A percentile compares a stretch with the other conserved stretches of the same genome.
Evolutionary conservation across 2,888 invertebrate species (phyloP).

Genomic region (Hemistola chrysoprasaria): DNA sequence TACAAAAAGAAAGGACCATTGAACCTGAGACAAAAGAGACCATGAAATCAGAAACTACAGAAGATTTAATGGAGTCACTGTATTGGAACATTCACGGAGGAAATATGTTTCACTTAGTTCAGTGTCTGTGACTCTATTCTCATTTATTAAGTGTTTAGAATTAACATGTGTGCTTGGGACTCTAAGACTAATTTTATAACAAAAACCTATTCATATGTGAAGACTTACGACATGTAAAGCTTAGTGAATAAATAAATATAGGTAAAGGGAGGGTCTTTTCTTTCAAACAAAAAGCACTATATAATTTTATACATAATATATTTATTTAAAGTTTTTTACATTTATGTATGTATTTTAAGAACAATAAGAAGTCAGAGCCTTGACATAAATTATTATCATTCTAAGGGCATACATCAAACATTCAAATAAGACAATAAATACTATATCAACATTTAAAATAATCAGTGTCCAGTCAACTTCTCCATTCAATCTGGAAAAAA

Average conservation of each 20-base stretch:
- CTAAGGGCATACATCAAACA: constrained; percentile 43
- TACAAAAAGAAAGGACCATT: constrained; percentile 70
- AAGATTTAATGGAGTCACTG: constrained; percentile 79
- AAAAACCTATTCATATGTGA: constrained; percentile 25
- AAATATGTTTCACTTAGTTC: constrained; percentile 80
- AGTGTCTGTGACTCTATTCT: constrained; percentile 56
- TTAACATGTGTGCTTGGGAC: constrained; percentile 46
- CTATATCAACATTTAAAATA: constrained; percentile 28
- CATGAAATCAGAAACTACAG: constrained; percentile 67
- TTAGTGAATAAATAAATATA: constrained; percentile 63
- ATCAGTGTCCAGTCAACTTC: constrained; percentile 41
- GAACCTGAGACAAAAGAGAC: constrained; percentile 77
- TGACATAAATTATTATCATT: constrained; percentile 13
- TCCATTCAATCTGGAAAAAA: constrained; percentile 69
- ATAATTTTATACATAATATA: constrained; percentile 32
- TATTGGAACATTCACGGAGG: constrained; percentile 85
- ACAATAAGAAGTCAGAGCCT: constrained; percentile 32
- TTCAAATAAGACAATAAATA: constrained; percentile 14
- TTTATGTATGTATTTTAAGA: constrained; percentile 35
- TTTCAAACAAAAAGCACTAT: constrained; percentile 42
- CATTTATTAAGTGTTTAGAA: constrained; percentile 37
- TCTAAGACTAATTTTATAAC: constrained; percentile 28
- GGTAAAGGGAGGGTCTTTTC: constrained; percentile 64
- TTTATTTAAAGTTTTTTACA: constrained; percentile 39
- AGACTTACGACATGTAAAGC: constrained; percentile 44